Conservation (phyloP, 2,888 invertebrate genomes). For the Seira musarum region DNA sequence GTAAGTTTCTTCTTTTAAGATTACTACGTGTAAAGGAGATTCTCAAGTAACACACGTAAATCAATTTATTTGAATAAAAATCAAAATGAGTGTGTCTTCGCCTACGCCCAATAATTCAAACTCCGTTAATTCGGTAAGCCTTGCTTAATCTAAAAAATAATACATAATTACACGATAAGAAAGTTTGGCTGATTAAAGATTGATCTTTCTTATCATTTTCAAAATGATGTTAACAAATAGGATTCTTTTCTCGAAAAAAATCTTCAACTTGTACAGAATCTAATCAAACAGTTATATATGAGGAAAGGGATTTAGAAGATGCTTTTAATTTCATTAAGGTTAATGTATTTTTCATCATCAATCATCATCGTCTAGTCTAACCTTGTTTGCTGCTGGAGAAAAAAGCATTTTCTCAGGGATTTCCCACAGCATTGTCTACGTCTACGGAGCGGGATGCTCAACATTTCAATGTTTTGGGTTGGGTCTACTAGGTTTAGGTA, state of each 20-base stretch:
- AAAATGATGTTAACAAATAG: background rate
- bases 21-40: background rate
- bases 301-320: background rate
- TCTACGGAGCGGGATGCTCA: slow-evolving; percentile 16
- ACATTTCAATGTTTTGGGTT: slow-evolving; percentile 8
- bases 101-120: slow-evolving; percentile 32
- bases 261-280: background rate
- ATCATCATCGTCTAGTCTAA: background rate
- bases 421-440: background rate
- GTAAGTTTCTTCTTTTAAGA: too few relatives aligned
- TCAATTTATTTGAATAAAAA: background rate
- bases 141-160: too few relatives aligned
- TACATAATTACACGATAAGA: background rate
- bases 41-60: background rate
- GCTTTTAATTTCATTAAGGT: background rate
- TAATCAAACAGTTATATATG: too few relatives aligned
- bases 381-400: background rate
- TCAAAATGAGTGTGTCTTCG: slow-evolving; percentile 44
- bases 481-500: too few relatives aligned
- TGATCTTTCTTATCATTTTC: background rate
- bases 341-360: background rate
- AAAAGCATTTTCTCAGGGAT: background rate
- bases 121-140: slow-evolving; percentile 43
- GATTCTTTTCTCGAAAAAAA: background rate
- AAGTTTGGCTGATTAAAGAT: background rate